Evolutionary conservation across 2,888 invertebrate genomes (phyloP).

Genomic region (Torymus texanus): DNA sequence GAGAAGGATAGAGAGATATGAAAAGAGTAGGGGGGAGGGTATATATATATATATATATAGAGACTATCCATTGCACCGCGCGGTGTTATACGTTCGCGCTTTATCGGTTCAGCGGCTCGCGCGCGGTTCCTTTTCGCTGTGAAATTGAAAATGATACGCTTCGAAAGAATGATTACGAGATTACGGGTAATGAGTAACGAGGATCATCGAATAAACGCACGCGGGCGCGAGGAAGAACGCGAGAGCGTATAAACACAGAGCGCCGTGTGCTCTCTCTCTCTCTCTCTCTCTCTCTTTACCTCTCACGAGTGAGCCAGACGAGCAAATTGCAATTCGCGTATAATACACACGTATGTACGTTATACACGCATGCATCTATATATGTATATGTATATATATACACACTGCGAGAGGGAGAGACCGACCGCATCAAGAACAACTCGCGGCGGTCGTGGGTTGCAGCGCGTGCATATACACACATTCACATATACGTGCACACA

Average conservation of each 20-base stretch:
- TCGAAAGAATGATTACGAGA: conserved; percentile 49
- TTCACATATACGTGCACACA: background rate
- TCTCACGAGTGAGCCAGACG: background rate
- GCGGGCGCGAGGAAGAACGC: conserved; percentile 2
- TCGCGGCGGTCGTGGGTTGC: background rate
- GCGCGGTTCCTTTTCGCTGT: conserved; percentile 15
- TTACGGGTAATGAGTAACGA: conserved; percentile 46
- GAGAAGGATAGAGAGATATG: background rate
- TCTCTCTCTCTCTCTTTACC: no score
- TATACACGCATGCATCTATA: background rate
- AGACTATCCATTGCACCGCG: no score
- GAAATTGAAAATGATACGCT: conserved; percentile 48
- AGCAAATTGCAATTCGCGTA: conserved; percentile 39
- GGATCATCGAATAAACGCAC: conserved; percentile 34
- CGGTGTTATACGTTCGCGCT: background rate
- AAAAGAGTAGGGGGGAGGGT: no score
- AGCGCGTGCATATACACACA: conserved; percentile 5
- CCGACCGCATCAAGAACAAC: conserved; percentile 28
- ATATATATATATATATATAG: no score
- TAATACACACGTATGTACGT: conserved; percentile 10
- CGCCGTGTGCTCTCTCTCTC: no score
- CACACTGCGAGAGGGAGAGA: background rate
- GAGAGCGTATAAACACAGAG: background rate
- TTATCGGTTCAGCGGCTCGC: background rate
- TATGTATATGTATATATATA: background rate